phyloP scores from a whole-genome alignment of 1,140 invertebrate species.

The Nasonia longicornis region DNA sequence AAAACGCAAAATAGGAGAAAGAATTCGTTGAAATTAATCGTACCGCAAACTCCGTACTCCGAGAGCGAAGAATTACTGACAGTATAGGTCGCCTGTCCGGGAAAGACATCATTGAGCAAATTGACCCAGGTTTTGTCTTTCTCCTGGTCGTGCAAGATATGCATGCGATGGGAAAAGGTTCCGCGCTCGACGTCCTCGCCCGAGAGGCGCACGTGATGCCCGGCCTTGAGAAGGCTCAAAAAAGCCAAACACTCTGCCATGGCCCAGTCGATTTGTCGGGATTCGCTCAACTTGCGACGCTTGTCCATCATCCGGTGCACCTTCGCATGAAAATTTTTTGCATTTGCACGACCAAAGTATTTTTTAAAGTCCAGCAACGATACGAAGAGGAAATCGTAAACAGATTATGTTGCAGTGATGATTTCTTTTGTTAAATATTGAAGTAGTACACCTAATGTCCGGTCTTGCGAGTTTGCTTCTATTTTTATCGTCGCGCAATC shows the following conservation, averaged over 20 bases:
- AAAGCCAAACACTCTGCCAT: slow-evolving; percentile 87
- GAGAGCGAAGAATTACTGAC: slow-evolving; percentile 86
- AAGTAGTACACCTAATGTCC: too few species aligned
- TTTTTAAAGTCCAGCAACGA: too few species aligned
- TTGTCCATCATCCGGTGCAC: slow-evolving; percentile 69
- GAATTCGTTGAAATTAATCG: slow-evolving; percentile 1
- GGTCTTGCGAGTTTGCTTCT: too few species aligned
- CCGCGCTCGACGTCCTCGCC: slow-evolving; percentile 92
- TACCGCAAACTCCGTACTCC: slow-evolving; percentile 80
- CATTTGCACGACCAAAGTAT: too few species aligned
- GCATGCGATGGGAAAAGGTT: slow-evolving; percentile 85
- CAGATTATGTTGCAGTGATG: too few species aligned
- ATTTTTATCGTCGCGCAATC: too few species aligned
- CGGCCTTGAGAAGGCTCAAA: slow-evolving; percentile 78
- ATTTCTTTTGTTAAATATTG: too few species aligned
- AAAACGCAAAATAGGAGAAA: too few species aligned
- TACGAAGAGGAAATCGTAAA: too few species aligned
- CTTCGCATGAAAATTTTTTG: slow-evolving; percentile 19
- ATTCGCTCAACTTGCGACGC: slow-evolving; percentile 77
- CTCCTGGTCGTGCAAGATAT: slow-evolving; percentile 86
- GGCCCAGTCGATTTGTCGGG: slow-evolving; percentile 83
- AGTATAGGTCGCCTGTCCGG: slow-evolving; percentile 81
- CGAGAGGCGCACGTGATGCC: slow-evolving; percentile 75
- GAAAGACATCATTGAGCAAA: slow-evolving; percentile 78
- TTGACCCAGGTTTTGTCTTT: slow-evolving; percentile 75